Evolutionary conservation across 2,797 vertebrate genomes (phyloP).

Genomic region (Tapera naevia): DNA sequence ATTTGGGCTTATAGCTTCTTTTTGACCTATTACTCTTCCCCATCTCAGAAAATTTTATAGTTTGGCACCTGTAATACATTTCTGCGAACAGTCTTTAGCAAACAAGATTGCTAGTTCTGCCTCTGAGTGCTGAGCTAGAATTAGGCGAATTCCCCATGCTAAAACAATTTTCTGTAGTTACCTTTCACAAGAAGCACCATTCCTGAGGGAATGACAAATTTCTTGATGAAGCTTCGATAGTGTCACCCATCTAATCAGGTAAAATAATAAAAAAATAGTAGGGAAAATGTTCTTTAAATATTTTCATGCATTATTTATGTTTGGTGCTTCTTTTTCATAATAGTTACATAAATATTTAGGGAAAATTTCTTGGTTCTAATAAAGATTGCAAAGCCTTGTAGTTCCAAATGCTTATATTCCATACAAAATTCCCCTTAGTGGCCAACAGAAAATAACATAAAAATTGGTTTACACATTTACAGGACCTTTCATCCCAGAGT

Average conservation of each 20-base stretch:
- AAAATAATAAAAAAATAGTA: neutral
- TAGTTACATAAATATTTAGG: slow-evolving; percentile 15
- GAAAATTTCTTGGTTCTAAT: neutral
- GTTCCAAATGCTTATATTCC: neutral
- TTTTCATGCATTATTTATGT: neutral
- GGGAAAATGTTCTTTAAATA: neutral
- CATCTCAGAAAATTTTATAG: neutral
- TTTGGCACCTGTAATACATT: neutral
- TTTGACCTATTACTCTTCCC: neutral
- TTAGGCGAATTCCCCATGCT: neutral
- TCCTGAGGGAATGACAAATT: neutral
- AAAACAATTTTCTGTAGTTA: neutral
- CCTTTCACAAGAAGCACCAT: neutral
- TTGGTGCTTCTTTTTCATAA: neutral
- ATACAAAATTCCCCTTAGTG: slow-evolving; percentile 16
- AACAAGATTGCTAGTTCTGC: neutral
- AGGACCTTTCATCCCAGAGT: slow-evolving; percentile 19
- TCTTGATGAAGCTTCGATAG: neutral
- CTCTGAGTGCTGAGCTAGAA: neutral
- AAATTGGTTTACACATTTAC: neutral
- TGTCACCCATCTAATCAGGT: neutral
- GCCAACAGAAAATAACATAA: neutral
- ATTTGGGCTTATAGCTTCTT: neutral
- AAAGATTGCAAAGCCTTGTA: neutral
- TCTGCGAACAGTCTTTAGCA: neutral